A percentile compares a stretch with the other conserved stretches of the same genome.
Evolutionary conservation across 2,888 invertebrate genomes (phyloP).

Genomic region (Oxytorus armatus): DNA sequence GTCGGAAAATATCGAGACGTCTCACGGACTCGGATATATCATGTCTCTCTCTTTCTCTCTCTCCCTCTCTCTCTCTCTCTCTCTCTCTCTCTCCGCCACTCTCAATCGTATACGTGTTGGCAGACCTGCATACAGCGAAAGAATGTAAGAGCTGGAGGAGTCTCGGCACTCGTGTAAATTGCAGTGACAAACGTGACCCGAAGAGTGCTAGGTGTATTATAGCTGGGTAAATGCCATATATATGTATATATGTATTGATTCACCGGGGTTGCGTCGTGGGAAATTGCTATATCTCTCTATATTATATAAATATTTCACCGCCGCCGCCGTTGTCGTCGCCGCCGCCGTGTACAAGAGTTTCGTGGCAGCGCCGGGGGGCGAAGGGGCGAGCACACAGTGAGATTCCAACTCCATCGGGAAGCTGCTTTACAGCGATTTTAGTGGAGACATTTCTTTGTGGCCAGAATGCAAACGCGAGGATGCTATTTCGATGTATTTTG

Average conservation of each 20-base stretch:
- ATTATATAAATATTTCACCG: too few species aligned
- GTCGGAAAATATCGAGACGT: constrained; percentile 41
- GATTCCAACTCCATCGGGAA: too few species aligned
- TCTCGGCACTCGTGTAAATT: constrained; percentile 58
- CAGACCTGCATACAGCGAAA: constrained; percentile 5
- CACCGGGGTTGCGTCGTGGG: constrained; percentile 3
- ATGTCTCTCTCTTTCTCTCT: constrained; percentile 8
- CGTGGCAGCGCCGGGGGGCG: too few species aligned
- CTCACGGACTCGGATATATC: constrained; percentile 18
- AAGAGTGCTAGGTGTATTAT: constrained; percentile 20
- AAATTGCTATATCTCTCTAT: too few species aligned
- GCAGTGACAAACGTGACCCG: constrained; percentile 51
- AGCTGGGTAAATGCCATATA: background rate
- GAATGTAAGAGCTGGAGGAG: constrained; percentile 19
- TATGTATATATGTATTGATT: constrained; percentile 12
- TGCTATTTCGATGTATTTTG: too few species aligned
- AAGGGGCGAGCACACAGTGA: too few species aligned
- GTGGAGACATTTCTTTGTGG: too few species aligned
- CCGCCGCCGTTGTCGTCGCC: too few species aligned
- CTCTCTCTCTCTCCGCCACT: constrained; percentile 15
- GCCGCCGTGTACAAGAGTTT: too few species aligned
- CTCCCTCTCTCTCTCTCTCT: background rate
- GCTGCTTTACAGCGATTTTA: too few species aligned
- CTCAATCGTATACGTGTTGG: constrained; percentile 37
- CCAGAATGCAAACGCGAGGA: too few species aligned